Base-by-base conservation (phyloP, 2,888 invertebrate genomes). In the Drosophila helvetica region DNA sequence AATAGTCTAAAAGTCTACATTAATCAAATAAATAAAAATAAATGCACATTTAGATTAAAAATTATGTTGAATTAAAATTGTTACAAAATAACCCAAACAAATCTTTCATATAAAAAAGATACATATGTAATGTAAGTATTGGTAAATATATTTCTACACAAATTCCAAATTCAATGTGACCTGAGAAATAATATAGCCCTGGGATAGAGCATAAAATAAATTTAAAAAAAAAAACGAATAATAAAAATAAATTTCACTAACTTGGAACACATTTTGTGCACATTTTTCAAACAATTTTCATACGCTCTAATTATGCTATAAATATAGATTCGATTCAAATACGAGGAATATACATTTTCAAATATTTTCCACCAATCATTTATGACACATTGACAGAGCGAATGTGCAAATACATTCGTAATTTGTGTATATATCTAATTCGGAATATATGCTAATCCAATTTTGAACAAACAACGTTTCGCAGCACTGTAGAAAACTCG, bases 331-430 rank as follows among this genome's bases (percentile, higher is more conserved):
- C 15, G 6, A 38, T 38, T 7, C 6, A 38, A 15, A 38, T n/a
- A n/a, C 38, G 38, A 7, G 38, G 15, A 0, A 0, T 2, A 15
- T 7, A 45, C 27, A 51, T 17, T 43, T 50, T 22, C 7, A 42
- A 51, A 48, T n/a, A 57, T 65, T 64, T 10, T 10, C 18, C n/a
- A 22, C 17, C 25, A 18, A 17, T 43, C 25, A 55, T 17, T 15
- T 47, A 47, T 22, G 22, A 18, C 19, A 47, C 22, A 18, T 47
- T 7, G 38, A 2, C 38, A n/a, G 38, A 7, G 7, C 7, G 9
- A 25, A 56, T 33, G 38, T 15, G 33, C 25, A 46, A 46, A 46
- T 10, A 10, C 10, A n/a, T n/a, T 19, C 5, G n/a, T 12, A 12
- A 27, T 8, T 27, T 8, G 6, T 22, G 22, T 10, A 22, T 15